A percentile compares a stretch with the other conserved stretches of the same genome.
phyloP scores from a whole-genome alignment of 1,140 invertebrate species.

The Magallana angulata region DNA sequence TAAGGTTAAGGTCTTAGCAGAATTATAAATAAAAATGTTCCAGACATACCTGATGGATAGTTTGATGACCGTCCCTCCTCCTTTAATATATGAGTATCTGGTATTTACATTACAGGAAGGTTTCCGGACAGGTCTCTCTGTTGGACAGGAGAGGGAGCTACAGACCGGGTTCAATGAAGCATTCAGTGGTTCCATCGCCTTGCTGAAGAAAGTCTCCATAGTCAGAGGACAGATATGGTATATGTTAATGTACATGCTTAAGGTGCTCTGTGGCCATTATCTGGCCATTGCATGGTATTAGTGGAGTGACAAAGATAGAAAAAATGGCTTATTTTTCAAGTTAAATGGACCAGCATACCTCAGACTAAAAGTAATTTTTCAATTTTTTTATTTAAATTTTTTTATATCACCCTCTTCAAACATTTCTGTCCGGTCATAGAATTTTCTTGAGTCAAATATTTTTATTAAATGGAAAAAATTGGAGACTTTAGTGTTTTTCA shows the following conservation, averaged over 20 bases:
- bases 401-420: too few species aligned
- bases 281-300: background rate
- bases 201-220: background rate
- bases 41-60: background rate
- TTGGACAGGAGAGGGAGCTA: background rate
- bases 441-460: too few species aligned
- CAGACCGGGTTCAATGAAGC: conserved; percentile 1
- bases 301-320: too few species aligned
- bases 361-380: too few species aligned
- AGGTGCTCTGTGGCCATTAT: background rate
- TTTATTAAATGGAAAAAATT: too few species aligned
- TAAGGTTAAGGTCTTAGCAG: too few species aligned
- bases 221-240: conserved; percentile 22
- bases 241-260: background rate
- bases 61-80: background rate
- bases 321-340: too few species aligned
- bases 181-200: background rate
- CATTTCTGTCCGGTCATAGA: too few species aligned
- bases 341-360: too few species aligned
- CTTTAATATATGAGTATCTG: background rate
- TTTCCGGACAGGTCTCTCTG: background rate
- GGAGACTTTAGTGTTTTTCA: too few species aligned
- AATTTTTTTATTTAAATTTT: too few species aligned
- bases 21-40: too few species aligned
- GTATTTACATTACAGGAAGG: conserved; percentile 1